Conservation (phyloP, 2,797 vertebrate genomes). For the Mus caroli region DNA sequence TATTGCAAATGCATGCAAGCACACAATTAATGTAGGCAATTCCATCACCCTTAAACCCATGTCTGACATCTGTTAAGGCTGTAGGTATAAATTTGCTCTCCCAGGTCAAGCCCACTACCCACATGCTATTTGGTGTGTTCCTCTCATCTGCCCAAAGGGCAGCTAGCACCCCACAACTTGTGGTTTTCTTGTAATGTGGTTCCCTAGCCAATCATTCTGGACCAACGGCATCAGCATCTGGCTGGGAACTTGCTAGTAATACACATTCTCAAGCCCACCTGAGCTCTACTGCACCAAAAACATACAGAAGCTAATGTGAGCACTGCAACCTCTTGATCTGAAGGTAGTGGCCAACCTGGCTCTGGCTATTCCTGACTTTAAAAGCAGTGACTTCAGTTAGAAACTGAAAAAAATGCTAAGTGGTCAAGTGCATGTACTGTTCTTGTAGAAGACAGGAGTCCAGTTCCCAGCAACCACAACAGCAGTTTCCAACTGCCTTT, state of each 20-base stretch:
- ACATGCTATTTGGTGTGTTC: neutral
- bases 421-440: neutral
- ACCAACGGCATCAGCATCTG: neutral
- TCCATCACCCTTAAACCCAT: neutral
- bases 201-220: neutral
- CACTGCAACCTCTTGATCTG: conserved; percentile 7
- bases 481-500: neutral
- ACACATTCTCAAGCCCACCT: neutral
- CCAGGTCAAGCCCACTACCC: neutral
- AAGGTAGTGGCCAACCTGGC: neutral
- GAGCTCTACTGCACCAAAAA: neutral
- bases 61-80: neutral
- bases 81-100: neutral
- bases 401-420: neutral
- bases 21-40: neutral
- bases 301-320: neutral
- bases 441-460: neutral
- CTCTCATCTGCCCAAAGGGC: neutral
- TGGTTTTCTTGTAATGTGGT: neutral
- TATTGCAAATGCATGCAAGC: neutral
- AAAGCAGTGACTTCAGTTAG: neutral
- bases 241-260: neutral
- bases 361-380: neutral
- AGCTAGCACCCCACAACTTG: neutral
- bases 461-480: neutral